A percentile compares a stretch with the other conserved stretches of the same genome.
Conservation (phyloP, 2,113 vertebrate species). For the Paradoxurus hermaphroditus region DNA sequence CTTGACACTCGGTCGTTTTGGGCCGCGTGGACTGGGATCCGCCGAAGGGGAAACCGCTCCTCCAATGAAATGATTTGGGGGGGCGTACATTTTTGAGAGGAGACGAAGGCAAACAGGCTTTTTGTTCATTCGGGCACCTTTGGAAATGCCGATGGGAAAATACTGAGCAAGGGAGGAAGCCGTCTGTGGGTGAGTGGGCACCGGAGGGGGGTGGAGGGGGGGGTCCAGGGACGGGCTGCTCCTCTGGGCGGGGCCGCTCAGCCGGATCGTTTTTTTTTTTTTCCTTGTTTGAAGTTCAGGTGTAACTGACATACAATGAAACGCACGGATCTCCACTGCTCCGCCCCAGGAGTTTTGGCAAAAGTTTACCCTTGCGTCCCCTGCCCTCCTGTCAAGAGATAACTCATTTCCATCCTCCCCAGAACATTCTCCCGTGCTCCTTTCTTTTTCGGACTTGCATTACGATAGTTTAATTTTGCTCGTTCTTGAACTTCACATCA, state of each 20-base stretch:
- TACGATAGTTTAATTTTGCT: neutral
- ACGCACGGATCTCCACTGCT: neutral
- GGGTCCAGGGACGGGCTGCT: neutral
- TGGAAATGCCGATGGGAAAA: neutral
- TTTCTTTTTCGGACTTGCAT: neutral
- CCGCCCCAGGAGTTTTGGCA: neutral
- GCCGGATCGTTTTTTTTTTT: neutral
- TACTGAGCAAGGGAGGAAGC: neutral
- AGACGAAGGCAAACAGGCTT: neutral
- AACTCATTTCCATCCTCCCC: neutral
- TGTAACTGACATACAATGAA: neutral
- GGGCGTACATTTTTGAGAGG: neutral
- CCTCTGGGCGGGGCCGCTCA: neutral
- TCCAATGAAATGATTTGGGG: neutral
- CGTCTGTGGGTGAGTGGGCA: neutral
- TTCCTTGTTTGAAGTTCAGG: neutral
- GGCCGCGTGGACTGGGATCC: neutral
- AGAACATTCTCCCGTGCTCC: neutral
- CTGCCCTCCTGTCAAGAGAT: neutral
- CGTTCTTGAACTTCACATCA: neutral
- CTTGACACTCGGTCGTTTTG: neutral
- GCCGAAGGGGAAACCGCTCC: neutral
- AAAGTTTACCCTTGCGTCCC: neutral
- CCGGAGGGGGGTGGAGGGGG: neutral
- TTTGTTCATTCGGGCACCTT: neutral